These are phyloP conservation scores for Sinhomidia bicolor DNA, from an alignment of 2,888 invertebrate genomes.

Conservation along the genomic window DNA sequence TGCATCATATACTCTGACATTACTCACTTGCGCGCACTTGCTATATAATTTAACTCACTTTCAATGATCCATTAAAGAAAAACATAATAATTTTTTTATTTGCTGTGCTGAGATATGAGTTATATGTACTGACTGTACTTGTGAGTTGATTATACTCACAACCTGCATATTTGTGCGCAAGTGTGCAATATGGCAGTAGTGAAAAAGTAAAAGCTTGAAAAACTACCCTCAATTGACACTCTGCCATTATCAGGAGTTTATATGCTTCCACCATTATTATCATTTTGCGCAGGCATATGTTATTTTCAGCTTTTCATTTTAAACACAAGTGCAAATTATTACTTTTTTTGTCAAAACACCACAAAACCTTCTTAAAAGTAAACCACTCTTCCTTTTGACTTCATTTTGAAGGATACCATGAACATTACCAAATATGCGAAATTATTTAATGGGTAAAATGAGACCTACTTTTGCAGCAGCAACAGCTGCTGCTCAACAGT, in stretches of 20 bases:
- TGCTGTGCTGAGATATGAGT: not conserved
- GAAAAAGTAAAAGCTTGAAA: not conserved
- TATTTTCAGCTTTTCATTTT: not conserved
- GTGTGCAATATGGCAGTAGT: not conserved
- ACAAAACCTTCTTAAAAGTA: conserved; percentile 53
- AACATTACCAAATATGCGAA: not conserved
- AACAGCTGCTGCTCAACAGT: too few species aligned
- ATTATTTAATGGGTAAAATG: not conserved
- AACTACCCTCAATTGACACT: not conserved
- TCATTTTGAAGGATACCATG: not conserved
- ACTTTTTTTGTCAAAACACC: conserved; percentile 28
- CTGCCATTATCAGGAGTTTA: not conserved
- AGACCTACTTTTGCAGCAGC: not conserved
- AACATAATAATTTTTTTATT: not conserved
- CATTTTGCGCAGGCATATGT: not conserved
- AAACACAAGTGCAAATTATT: not conserved
- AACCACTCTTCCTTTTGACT: conserved; percentile 61
- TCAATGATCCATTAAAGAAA: not conserved
- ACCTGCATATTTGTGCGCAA: too few species aligned
- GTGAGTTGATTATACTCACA: too few species aligned
- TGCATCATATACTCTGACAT: too few species aligned
- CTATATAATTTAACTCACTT: not conserved
- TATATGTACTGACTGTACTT: not conserved
- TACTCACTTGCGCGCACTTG: too few species aligned
- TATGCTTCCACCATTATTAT: not conserved